These are phyloP conservation scores for Beroe forskalii DNA, from an alignment of 37 sponge, comb jelly and placozoan species.

Conservation along the genomic window DNA sequence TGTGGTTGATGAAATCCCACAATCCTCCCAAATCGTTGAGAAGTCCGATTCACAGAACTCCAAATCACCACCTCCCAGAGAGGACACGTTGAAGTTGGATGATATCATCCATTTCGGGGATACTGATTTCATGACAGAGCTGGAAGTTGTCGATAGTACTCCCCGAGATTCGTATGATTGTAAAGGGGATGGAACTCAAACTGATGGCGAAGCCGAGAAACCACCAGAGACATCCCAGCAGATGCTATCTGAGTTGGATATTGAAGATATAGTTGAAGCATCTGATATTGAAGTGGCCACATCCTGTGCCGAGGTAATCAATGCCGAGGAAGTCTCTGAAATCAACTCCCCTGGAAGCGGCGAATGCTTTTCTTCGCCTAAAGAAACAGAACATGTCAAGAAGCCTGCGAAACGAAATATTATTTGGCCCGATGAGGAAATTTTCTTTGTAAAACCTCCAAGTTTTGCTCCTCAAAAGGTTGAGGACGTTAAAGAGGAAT, in stretches of 20 bases:
- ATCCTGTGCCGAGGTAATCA: not conserved
- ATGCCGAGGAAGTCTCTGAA: not conserved
- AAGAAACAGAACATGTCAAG: too few species aligned
- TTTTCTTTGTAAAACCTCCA: slow-evolving; percentile 45
- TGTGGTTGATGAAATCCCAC: not conserved
- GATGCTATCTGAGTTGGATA: too few species aligned
- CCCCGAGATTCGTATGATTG: not conserved
- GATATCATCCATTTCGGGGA: slow-evolving; percentile 21
- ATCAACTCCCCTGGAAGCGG: not conserved
- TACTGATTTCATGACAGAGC: not conserved
- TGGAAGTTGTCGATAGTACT: slow-evolving; percentile 35
- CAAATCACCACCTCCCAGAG: not conserved
- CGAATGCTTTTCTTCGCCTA: not conserved
- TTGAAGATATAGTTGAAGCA: not conserved
- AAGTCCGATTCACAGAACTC: not conserved
- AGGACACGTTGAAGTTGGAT: not conserved
- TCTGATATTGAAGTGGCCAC: not conserved
- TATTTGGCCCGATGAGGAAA: slow-evolving; percentile 54
- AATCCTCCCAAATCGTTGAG: not conserved
- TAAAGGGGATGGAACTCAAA: not conserved
- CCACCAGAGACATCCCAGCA: not conserved
- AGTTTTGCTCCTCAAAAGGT: not conserved
- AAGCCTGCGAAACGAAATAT: not conserved
- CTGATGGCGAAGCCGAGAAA: not conserved
- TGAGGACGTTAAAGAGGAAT: not conserved